Conservation (phyloP, 2,888 invertebrate genomes). For the Colletes collaris region DNA sequence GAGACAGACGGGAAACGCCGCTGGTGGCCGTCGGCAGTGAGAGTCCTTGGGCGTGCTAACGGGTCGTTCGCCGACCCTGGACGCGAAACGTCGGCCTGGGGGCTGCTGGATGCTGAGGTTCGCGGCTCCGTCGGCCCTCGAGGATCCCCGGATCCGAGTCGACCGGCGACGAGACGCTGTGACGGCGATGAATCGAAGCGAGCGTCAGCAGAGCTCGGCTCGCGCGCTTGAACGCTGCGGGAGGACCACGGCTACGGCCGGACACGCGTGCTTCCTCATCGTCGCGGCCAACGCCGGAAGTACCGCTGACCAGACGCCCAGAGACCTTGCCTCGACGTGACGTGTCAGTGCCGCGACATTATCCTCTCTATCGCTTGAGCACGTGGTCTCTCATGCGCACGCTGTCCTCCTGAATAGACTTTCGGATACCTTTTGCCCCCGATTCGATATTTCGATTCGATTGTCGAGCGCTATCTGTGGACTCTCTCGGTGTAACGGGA, state of each 20-base stretch:
- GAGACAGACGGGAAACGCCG: neutral
- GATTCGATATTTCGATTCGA: too few relatives aligned
- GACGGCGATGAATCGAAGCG: slow-evolving; percentile 46
- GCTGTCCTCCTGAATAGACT: too few relatives aligned
- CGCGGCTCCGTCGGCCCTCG: slow-evolving; percentile 39
- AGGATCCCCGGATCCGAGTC: slow-evolving; percentile 51
- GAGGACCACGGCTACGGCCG: slow-evolving; percentile 58
- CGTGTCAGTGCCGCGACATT: slow-evolving; percentile 68
- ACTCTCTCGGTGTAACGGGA: too few relatives aligned
- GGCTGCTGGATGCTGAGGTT: neutral
- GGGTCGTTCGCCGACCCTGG: slow-evolving; percentile 9
- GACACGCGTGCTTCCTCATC: slow-evolving; percentile 78
- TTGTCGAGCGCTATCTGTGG: too few relatives aligned
- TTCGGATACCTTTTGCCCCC: too few relatives aligned
- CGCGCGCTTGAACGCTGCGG: slow-evolving; percentile 48
- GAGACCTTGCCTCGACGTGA: slow-evolving; percentile 30
- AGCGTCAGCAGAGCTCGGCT: slow-evolving; percentile 78
- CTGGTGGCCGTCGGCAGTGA: slow-evolving; percentile 12
- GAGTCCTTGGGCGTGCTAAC: neutral
- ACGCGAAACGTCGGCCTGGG: slow-evolving; percentile 8
- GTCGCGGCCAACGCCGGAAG: slow-evolving; percentile 57
- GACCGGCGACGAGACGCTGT: slow-evolving; percentile 41
- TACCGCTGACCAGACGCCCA: slow-evolving; percentile 30
- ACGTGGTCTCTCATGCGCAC: slow-evolving; percentile 11
- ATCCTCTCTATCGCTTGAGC: slow-evolving; percentile 25